These are phyloP conservation scores for Paracentrotus lividus DNA, from an alignment of 53 echinoderm and acorn worm genomes.

Conservation along the genomic window DNA sequence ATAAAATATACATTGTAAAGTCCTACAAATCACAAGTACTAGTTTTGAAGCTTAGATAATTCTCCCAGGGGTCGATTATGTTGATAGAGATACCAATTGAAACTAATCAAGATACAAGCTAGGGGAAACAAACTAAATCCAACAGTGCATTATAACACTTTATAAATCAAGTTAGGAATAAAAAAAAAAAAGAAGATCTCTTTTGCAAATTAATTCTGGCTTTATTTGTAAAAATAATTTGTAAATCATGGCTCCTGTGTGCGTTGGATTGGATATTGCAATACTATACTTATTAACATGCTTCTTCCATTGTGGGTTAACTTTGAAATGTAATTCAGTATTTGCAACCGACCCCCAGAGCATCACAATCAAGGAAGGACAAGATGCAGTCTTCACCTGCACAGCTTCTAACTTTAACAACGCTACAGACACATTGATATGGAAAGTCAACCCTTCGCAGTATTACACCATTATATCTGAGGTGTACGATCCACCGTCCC, in stretches of 20 bases:
- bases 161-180: too few species aligned
- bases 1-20: too few species aligned
- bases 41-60: too few species aligned
- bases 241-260: neutral
- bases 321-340: neutral
- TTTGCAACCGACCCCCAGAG: neutral
- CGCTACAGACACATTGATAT: neutral
- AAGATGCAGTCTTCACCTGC: conserved; percentile 27
- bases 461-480: neutral
- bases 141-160: too few species aligned
- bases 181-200: neutral
- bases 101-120: too few species aligned
- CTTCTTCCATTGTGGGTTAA: neutral
- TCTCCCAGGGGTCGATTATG: too few species aligned
- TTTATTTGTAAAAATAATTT: neutral
- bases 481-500: neutral
- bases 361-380: neutral
- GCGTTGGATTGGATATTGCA: neutral
- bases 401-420: conserved; percentile 7
- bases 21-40: too few species aligned
- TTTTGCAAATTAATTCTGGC: neutral
- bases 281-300: neutral
- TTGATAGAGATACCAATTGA: too few species aligned
- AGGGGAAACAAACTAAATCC: too few species aligned
- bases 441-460: conserved; percentile 16